These are phyloP conservation scores for Phyllotreta cruciferae DNA, from an alignment of 2,888 invertebrate species.

Conservation along the genomic window DNA sequence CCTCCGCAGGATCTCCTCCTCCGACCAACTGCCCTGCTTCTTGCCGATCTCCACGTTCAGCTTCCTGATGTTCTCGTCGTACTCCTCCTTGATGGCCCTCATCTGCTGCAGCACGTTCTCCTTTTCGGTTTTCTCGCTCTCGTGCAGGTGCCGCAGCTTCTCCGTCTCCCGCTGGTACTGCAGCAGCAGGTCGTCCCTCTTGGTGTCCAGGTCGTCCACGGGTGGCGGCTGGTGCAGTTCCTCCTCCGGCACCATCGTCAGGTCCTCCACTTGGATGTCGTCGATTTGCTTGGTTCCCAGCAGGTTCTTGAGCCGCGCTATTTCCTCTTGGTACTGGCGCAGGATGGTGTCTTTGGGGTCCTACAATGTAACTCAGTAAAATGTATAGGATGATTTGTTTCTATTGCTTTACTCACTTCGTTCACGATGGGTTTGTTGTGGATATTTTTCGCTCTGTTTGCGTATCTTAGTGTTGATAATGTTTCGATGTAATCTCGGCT, in stretches of 20 bases:
- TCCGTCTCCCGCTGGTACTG: constrained; percentile 66
- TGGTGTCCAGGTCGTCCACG: constrained; percentile 49
- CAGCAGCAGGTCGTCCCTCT: constrained; percentile 57
- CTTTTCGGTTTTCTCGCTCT: constrained; percentile 58
- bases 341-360: constrained; percentile 90
- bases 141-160: constrained; percentile 57
- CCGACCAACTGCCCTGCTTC: constrained; percentile 58
- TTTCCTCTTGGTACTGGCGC: constrained; percentile 84
- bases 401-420: constrained; percentile 61
- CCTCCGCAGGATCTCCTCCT: constrained; percentile 58
- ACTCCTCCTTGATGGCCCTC: constrained; percentile 65
- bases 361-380: constrained; percentile 40
- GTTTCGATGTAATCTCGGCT: constrained; percentile 86
- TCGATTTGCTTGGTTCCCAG: constrained; percentile 57
- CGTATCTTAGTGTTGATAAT: constrained; percentile 81
- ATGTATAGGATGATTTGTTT: not conserved
- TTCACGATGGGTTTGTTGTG: constrained; percentile 85
- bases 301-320: constrained; percentile 71
- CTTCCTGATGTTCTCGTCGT: constrained; percentile 64
- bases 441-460: constrained; percentile 86
- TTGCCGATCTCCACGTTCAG: constrained; percentile 69
- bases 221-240: constrained; percentile 41
- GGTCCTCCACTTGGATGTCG: constrained; percentile 50
- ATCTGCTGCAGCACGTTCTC: constrained; percentile 59
- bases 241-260: constrained; percentile 39